Evolutionary conservation across 2,797 vertebrate species (phyloP).

Genomic region (Helarctos malayanus): DNA sequence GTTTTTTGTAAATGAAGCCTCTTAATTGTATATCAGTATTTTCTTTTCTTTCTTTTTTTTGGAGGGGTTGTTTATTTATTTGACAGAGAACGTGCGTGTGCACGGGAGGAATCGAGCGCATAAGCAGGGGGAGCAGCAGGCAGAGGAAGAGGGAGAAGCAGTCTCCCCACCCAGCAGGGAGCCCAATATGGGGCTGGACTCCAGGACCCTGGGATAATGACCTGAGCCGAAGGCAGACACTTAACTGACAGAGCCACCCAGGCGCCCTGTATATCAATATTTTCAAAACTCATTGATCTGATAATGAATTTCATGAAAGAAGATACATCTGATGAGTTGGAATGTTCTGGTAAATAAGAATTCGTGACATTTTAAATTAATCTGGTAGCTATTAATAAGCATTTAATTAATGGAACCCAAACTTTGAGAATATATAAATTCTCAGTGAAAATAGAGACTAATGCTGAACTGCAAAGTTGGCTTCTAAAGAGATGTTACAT

Average conservation of each 20-base stretch:
- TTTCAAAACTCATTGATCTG: conserved; percentile 36
- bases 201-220: neutral
- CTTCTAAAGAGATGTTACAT: neutral
- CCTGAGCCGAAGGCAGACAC: neutral
- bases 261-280: neutral
- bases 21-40: conserved; percentile 50
- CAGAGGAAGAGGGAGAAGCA: neutral
- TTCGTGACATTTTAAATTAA: conserved; percentile 56
- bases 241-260: neutral
- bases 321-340: conserved; percentile 1
- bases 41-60: neutral
- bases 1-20: conserved; percentile 54
- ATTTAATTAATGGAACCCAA: neutral
- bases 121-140: neutral
- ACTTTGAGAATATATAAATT: conserved; percentile 44
- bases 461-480: neutral
- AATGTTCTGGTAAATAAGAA: conserved; percentile 38
- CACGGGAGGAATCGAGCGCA: neutral
- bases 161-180: neutral
- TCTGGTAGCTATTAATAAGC: neutral
- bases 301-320: conserved; percentile 39
- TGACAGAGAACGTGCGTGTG: neutral
- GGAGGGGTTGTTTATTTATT: neutral
- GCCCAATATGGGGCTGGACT: neutral
- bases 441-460: neutral